Base-by-base conservation (phyloP, 2,113 vertebrate genomes). In the Phodopus roborovskii region DNA sequence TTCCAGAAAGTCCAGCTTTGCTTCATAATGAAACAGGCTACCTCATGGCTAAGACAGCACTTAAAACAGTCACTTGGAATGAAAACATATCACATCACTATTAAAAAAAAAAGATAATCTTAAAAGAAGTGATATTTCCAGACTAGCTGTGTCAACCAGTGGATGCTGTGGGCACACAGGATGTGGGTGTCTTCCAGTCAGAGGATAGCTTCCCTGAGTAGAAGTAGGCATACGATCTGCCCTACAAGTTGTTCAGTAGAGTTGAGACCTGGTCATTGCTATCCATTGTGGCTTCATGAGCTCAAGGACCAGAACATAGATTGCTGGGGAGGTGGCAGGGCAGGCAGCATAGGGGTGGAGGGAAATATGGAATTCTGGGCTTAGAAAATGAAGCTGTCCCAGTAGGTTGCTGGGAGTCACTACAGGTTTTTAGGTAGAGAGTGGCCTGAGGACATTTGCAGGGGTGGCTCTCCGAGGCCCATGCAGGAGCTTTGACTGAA, bases 301-400 rank as follows among this genome's bases (percentile, higher is more conserved):
- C 11, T 19, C 66, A n/a, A 45, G 16, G 17, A 15, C 3, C 64
- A 30, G 48, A 68, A 39, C 26, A 66, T 0, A 64, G 62, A 28
- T 0, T 4, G 50, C 39, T 77, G 42, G 30, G 42, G 7, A 30
- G 1, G 24, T 28, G 15, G 28, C 3, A 16, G 1, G 1, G 4
- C 30, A 48, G 66, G 36, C 60, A 36, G 22, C 15, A 0, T 0
- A 5, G n/a, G 0, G 24, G 0, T 5, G 11, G 24, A 36, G n/a
- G 60, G 9, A 45, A 24, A 12, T 45, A 3, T 30, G 1, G 39
- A 36, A 39, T 33, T 68, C 36, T 22, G 33, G 19, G 17, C 73
- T 91, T 84, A 22, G 77, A 39, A 68, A 82, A 77, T 24, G 39
- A 79, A 28, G 12, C 58, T 91, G 48, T 48, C 50, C 20, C 39